Evolutionary conservation across 2,113 vertebrate genomes (phyloP).

Genomic region (Zosterops pallidus): DNA sequence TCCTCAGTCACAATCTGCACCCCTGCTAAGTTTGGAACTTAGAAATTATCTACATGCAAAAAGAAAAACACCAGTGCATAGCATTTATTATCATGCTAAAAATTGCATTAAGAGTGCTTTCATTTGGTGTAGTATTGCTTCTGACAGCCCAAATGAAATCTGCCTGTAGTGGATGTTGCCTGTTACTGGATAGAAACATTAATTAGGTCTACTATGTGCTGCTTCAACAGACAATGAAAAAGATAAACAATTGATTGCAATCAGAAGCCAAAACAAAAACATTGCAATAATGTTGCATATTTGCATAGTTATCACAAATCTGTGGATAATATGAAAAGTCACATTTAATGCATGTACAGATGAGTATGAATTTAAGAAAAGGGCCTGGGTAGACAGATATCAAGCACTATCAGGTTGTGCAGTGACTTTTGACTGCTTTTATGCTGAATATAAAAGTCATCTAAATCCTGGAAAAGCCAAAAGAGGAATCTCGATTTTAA

Average conservation of each 20-base stretch:
- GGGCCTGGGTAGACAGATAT: background rate
- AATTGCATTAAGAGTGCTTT: background rate
- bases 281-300: background rate
- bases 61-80: background rate
- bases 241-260: slow-evolving; percentile 20
- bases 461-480: background rate
- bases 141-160: background rate
- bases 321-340: background rate
- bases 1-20: background rate
- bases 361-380: background rate
- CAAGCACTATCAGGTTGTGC: background rate
- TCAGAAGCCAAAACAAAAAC: slow-evolving; percentile 19
- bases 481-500: background rate
- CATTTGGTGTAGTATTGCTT: background rate
- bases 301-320: background rate
- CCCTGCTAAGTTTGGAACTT: background rate
- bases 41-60: background rate
- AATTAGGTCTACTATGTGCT: background rate
- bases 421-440: background rate
- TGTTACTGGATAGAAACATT: background rate
- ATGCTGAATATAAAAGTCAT: background rate
- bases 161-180: background rate
- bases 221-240: background rate
- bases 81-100: background rate
- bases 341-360: background rate